These are phyloP conservation scores for Enteromius trimaculatus DNA, from an alignment of 2,797 vertebrate genomes.

Conservation along the genomic window DNA sequence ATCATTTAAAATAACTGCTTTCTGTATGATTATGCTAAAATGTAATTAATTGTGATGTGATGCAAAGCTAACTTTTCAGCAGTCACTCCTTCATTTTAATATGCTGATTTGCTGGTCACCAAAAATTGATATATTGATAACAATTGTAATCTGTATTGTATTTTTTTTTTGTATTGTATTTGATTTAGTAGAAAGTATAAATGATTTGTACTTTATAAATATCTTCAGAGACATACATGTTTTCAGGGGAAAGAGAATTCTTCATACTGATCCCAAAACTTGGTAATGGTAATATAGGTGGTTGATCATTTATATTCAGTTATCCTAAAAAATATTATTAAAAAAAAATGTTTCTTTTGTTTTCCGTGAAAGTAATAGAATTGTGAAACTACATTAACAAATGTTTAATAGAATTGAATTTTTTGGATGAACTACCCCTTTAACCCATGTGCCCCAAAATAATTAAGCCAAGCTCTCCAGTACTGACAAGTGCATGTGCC, in stretches of 20 bases:
- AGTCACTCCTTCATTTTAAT: background rate
- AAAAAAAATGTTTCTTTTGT: background rate
- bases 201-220: too few species aligned
- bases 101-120: background rate
- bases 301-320: background rate
- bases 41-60: background rate
- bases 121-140: background rate
- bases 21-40: background rate
- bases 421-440: background rate
- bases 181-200: background rate
- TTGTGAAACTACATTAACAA: background rate
- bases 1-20: background rate
- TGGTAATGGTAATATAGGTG: background rate
- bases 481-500: conserved; percentile 17
- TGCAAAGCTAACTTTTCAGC: background rate
- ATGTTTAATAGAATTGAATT: accelerated
- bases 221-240: too few species aligned
- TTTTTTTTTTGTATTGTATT: background rate
- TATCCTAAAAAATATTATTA: too few species aligned
- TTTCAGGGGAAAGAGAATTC: background rate
- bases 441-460: conserved; percentile 21
- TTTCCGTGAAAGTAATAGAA: background rate
- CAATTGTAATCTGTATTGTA: background rate
- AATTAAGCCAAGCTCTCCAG: background rate
- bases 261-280: background rate